Percentiles rank a stretch among this genome's conserved stretches.
Evolutionary conservation across 2,113 vertebrate species (phyloP).

Genomic region (Bucco capensis): DNA sequence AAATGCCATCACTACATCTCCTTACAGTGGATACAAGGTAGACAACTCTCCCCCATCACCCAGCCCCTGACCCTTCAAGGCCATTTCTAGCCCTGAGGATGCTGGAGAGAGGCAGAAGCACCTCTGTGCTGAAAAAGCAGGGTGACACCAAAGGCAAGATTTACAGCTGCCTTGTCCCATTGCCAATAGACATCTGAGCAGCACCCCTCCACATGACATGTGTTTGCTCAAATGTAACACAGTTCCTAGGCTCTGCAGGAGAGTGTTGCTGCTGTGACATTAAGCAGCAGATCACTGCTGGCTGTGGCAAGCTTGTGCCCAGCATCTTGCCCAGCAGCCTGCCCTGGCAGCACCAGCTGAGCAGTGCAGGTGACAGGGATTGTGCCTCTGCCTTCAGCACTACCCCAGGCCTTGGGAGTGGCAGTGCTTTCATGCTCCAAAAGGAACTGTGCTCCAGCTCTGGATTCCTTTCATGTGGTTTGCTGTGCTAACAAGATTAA

Average conservation of each 20-base stretch:
- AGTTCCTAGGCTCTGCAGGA: slow-evolving; percentile 43
- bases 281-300: slow-evolving; percentile 64
- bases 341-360: slow-evolving; percentile 20
- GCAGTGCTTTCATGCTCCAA: slow-evolving; percentile 11
- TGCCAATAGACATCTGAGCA: slow-evolving; percentile 66
- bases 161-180: neutral
- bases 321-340: slow-evolving; percentile 26
- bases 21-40: too few relatives aligned
- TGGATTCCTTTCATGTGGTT: slow-evolving; percentile 79
- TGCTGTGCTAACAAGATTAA: slow-evolving; percentile 74
- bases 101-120: neutral
- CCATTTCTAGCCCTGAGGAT: accelerated
- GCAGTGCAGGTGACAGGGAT: slow-evolving; percentile 50
- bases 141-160: neutral
- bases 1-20: too few relatives aligned
- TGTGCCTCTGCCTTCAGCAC: neutral
- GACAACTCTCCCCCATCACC: too few relatives aligned
- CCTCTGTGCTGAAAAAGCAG: neutral
- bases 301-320: slow-evolving; percentile 56
- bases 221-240: slow-evolving; percentile 73
- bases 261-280: slow-evolving; percentile 65
- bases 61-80: too few relatives aligned
- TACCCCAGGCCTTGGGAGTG: too few relatives aligned
- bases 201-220: slow-evolving; percentile 57
- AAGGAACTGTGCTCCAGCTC: slow-evolving; percentile 51